Evolutionary conservation across 2,113 vertebrate species (phyloP), one percentile per base, ranked within the genome.

Genomic region (Plestiodon gilberti): DNA sequence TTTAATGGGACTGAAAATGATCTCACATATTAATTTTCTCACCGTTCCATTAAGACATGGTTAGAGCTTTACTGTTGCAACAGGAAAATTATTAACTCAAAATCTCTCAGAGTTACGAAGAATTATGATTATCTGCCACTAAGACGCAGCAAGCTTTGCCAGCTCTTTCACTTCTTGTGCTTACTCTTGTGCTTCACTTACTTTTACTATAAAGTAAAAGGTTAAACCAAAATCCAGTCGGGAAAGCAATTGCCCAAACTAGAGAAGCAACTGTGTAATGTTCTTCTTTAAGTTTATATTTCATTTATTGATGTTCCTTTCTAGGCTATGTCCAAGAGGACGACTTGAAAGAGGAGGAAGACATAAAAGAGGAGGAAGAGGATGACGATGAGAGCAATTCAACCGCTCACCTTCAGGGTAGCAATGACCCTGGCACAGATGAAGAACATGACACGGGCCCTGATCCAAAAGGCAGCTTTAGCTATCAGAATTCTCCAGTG

Each of bases 261-360:
- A 83, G 86, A 81, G 88, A 71, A 10, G 2, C 38, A 0, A 2
- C 84, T 85, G 25, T 43, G 52, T 70, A 81, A 3, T 15, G 1
- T 86, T 88, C 64, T 84, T 69, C 59, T 25, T 82, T 85, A 75
- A 22, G 76, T 61, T 9, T 2, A 73, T 85, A 52, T 90, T 88
- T 94, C 91, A 95, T 90, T 11, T 92, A 84, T 93, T 85, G 91
- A 87, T n/a, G 59, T 91, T 94, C 57, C 93, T 84, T 97, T 96
- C 52, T 90, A 99, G 99, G 98, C 93, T 99, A 99, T 86, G 96
- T 97, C 96, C 98, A 98, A 87, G 99, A 99, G 73, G 98, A 99
- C 86, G 98, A 98, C 64, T 91, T 95, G 48, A 97, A 96, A 94
- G 96, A 97, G 75, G 97, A 97, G 85, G 98, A 99, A 81, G 88